Evolutionary conservation across 1,140 invertebrate species (phyloP), one percentile per base, ranked within the genome.

Genomic region (Conus betulinus): DNA sequence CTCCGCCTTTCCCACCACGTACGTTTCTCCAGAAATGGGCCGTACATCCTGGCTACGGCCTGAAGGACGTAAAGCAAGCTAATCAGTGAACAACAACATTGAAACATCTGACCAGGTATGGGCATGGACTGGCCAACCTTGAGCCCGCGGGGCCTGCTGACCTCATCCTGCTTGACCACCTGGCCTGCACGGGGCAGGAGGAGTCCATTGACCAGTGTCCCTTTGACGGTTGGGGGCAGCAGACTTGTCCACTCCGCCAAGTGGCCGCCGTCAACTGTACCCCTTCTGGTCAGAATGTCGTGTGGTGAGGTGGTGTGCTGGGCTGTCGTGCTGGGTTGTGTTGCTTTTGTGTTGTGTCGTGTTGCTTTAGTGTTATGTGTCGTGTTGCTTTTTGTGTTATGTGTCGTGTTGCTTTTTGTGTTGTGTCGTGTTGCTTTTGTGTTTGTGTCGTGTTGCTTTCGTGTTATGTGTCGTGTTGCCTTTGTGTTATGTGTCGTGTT

Each of bases 171-270:
- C 52, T 87, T 13, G 86, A 76, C 39, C 25, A 87, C 76, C n/a
- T 87, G 76, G 23, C 11, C 8, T 87, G 86, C 27, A 17, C n/a
- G 23, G 86, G 86, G 27, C 17, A 79, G 4, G 86, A 87, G 86
- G 71, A n/a, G 27, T 39, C 39, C 23, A 39, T 87, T 6, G 23
- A 8, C 5, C 67, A 87, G 52, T 87, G 86, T 79, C 2, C 17
- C 5, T 78, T 79, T 74, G 10, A 79, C 5, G 86, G 51, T 10
- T 87, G 71, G 71, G 39, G 52, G 7, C 55, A 39, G 52, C 25
- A 25, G 23, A 11, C 74, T 15, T 87, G 86, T 55, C 39, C 71
- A 0, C 10, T 79, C 7, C 23, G 71, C 3, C 25, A 23, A 1
- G 52, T 87, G 3, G 86, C 11, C 11, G 86, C 53, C 20, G 86